These are phyloP conservation scores for Silvanus unidentatus DNA, from an alignment of 2,888 invertebrate species.

Conservation along the genomic window DNA sequence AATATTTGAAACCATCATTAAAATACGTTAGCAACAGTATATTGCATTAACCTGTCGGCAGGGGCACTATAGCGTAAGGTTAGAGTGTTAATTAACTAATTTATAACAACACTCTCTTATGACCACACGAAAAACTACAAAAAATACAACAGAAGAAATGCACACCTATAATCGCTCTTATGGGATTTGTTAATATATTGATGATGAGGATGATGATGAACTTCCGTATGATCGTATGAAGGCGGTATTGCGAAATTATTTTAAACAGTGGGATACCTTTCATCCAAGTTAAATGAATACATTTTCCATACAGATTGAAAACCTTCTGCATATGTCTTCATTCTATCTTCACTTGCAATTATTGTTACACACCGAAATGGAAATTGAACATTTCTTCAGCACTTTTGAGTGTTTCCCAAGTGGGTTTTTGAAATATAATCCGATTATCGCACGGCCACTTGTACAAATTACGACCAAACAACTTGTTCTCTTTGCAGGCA, in stretches of 20 bases:
- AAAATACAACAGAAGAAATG: no score
- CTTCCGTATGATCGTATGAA: no score
- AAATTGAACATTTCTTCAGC: no score
- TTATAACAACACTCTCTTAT: constrained; percentile 31
- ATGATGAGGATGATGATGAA: no score
- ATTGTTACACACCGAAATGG: constrained; percentile 2
- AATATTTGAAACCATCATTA: no score
- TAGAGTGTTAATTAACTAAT: constrained; percentile 40
- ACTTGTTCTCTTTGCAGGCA: constrained; percentile 18
- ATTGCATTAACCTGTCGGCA: constrained; percentile 35
- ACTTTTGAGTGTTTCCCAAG: constrained; percentile 8
- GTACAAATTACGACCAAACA: constrained; percentile 20
- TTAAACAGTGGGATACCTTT: constrained; percentile 28
- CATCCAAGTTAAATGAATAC: constrained; percentile 19
- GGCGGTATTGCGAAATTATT: constrained; percentile 17
- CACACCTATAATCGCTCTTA: no score
- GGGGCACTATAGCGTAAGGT: constrained; percentile 34
- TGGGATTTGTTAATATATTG: no score
- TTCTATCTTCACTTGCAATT: no score
- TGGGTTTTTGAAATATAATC: constrained; percentile 21
- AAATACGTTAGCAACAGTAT: constrained; percentile 19
- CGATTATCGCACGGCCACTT: constrained; percentile 17
- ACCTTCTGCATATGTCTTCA: no score
- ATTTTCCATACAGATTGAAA: no score
- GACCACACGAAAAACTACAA: no score